These are phyloP conservation scores for Harmothoe impar DNA, from an alignment of 2,888 invertebrate species.

Conservation along the genomic window DNA sequence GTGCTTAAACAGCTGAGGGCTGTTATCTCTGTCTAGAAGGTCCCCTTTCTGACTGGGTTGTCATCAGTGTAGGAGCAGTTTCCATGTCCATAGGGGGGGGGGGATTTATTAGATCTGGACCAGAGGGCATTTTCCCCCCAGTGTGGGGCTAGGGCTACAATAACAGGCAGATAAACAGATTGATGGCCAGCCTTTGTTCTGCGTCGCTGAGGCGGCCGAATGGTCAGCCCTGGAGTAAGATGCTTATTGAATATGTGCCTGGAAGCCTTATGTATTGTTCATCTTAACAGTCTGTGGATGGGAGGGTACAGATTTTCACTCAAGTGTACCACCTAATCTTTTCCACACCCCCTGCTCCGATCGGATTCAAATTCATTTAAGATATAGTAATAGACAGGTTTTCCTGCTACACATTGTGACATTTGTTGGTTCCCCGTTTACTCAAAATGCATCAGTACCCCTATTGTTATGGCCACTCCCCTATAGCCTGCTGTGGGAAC, in stretches of 20 bases:
- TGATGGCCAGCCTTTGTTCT: background rate
- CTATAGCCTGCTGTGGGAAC: no score
- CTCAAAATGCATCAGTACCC: no score
- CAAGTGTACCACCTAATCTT: no score
- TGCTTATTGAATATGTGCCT: background rate
- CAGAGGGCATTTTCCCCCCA: background rate
- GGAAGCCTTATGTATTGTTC: no score
- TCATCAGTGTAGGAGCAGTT: background rate
- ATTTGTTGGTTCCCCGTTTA: no score
- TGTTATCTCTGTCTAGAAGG: constrained; percentile 1
- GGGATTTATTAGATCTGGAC: background rate
- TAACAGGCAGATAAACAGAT: background rate
- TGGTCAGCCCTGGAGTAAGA: background rate
- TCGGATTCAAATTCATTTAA: no score
- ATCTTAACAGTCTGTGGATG: no score
- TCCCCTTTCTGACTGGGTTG: background rate
- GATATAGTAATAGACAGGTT: no score
- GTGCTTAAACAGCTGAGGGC: background rate
- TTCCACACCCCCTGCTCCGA: no score
- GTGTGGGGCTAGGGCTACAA: background rate
- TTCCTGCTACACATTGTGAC: no score
- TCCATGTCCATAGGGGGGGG: background rate
- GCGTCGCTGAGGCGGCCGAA: background rate
- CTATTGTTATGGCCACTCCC: no score
- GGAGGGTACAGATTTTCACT: no score